Evolutionary conservation across 2,113 vertebrate species (phyloP), one percentile per base, ranked within the genome.

Genomic region (Dipodomys merriami): DNA sequence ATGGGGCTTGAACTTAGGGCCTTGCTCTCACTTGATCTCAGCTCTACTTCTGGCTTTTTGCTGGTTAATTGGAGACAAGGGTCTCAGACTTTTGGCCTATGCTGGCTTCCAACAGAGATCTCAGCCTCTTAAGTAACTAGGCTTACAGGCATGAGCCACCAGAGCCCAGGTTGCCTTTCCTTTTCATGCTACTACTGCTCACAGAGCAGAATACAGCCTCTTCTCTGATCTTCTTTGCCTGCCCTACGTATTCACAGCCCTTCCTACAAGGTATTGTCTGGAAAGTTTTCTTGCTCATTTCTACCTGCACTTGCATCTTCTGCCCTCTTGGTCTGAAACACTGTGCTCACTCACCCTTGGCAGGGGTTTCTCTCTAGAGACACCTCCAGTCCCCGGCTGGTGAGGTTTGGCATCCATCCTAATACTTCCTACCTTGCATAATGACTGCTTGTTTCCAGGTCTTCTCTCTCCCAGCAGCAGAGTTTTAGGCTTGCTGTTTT

Each of bases 191-290:
- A 0, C 12, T 7, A 1, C 27, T 0, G 0, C 22, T 46, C 44
- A 10, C 29, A 19, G 15, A 18, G 67, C 12, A 10, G 79, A n/a
- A 0, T 9, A 0, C 39, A 25, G 68, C 53, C 29, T 57, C 8
- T 0, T 18, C 3, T 0, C 39, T 25, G 23, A 29, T 23, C 33
- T 15, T 30, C 29, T 15, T 30, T 15, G n/a, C 35, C 23, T 1
- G 0, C 18, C 2, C 0, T 10, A 0, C 30, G 2, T 33, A 23
- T 18, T 35, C 35, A 7, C 53, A 10, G 33, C 5, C 53, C 30
- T 15, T 5, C 22, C 80, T 16, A 7, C 4, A 2, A 30, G 35
- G 3, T 8, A 1, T 9, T 23, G 22, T 67, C 80, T 30, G 19
- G 1, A 23, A 33, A n/a, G 12, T 33, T 57, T 80, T 23, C 15